These are phyloP conservation scores for Lysandra bellargus DNA, from an alignment of 2,888 invertebrate species.

Conservation along the genomic window DNA sequence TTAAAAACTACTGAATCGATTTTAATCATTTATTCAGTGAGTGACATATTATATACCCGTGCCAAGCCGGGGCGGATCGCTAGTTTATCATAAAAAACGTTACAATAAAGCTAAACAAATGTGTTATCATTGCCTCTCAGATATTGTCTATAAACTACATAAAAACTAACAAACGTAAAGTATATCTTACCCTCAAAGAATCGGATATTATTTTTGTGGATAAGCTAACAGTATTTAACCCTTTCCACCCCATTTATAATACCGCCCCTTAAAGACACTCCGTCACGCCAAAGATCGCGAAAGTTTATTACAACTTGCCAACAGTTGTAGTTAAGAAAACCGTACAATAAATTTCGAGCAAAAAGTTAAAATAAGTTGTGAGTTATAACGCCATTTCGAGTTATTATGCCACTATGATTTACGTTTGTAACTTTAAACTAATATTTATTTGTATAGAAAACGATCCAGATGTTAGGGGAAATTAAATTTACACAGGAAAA, in stretches of 20 bases:
- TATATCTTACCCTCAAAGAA: too few relatives aligned
- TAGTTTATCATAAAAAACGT: too few relatives aligned
- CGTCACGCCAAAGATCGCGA: conserved; percentile 24
- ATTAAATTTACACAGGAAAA: neutral
- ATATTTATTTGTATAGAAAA: conserved; percentile 33
- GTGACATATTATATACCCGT: too few relatives aligned
- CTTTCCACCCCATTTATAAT: neutral
- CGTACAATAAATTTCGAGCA: conserved; percentile 25
- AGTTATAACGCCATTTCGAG: conserved; percentile 32
- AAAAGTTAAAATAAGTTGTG: conserved; percentile 32
- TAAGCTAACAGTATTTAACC: neutral
- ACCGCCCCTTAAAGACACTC: conserved; percentile 7
- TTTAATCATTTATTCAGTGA: too few relatives aligned
- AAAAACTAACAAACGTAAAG: too few relatives aligned
- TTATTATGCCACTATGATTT: conserved; percentile 32
- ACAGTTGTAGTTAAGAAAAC: conserved; percentile 27
- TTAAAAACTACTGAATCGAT: too few relatives aligned
- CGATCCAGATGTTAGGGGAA: neutral
- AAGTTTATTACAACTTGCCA: conserved; percentile 13
- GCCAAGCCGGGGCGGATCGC: too few relatives aligned
- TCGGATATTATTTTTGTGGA: too few relatives aligned
- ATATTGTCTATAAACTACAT: too few relatives aligned
- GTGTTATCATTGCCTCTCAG: too few relatives aligned
- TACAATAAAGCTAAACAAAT: too few relatives aligned
- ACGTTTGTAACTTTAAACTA: conserved; percentile 32